Evolutionary conservation across 2,797 vertebrate species (phyloP).

Genomic region (Crypturellus tataupa): DNA sequence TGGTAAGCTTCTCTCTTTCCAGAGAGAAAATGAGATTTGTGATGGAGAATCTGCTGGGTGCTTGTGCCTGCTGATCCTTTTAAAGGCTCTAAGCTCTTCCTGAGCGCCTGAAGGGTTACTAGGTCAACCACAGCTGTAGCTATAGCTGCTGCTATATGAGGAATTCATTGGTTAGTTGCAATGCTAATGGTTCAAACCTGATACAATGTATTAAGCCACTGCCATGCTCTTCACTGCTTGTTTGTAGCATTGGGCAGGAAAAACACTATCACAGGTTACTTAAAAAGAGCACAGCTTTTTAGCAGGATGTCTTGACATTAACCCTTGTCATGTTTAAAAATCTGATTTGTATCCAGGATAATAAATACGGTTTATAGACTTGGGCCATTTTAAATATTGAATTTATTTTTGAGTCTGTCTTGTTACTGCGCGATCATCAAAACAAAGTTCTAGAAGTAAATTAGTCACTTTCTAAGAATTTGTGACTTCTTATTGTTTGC

Average conservation of each 20-base stretch:
- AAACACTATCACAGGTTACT: background rate
- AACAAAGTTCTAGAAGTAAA: background rate
- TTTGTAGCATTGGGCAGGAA: background rate
- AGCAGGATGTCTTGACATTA: background rate
- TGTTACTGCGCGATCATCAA: background rate
- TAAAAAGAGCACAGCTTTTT: background rate
- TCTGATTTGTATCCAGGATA: background rate
- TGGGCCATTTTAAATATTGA: background rate
- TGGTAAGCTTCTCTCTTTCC: background rate
- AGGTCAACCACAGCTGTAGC: constrained; percentile 18
- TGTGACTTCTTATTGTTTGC: background rate
- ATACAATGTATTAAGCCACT: background rate
- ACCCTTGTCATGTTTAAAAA: background rate
- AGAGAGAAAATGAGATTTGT: background rate
- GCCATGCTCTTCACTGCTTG: background rate
- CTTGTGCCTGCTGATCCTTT: constrained; percentile 22
- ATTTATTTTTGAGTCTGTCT: background rate
- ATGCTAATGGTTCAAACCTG: constrained; percentile 6
- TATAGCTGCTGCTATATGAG: background rate
- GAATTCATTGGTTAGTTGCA: constrained; percentile 13
- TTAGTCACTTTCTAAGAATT: background rate
- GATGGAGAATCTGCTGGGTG: background rate
- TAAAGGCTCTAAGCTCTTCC: constrained; percentile 10
- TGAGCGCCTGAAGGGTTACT: constrained; percentile 38
- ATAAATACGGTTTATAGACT: background rate